Conservation (phyloP, 2,113 vertebrate species). For the Athene noctua region DNA sequence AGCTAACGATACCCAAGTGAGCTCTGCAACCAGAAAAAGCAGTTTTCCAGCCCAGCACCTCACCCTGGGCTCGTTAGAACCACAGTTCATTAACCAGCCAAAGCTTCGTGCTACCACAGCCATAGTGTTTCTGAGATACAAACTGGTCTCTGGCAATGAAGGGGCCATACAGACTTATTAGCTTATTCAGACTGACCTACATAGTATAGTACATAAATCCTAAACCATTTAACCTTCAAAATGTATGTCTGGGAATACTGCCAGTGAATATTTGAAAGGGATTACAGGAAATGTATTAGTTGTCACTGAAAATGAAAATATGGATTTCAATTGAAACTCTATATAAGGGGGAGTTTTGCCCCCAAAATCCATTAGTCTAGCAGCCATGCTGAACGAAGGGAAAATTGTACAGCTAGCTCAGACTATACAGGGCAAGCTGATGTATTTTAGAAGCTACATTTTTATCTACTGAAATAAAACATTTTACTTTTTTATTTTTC, state of each 20-base stretch:
- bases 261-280: conserved; percentile 32
- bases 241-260: background rate
- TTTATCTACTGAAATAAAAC: conserved; percentile 52
- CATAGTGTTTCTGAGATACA: background rate
- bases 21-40: background rate
- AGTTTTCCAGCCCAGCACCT: background rate
- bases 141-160: background rate
- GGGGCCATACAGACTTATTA: background rate
- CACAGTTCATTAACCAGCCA: background rate
- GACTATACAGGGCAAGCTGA: background rate
- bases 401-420: conserved; percentile 5
- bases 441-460: conserved; percentile 14
- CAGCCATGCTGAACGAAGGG: background rate
- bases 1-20: background rate
- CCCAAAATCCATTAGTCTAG: background rate
- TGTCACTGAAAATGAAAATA: conserved; percentile 54
- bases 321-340: conserved; percentile 21
- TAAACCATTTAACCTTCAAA: conserved; percentile 43
- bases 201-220: conserved; percentile 11
- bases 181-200: background rate
- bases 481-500: conserved; percentile 37
- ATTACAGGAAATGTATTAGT: conserved; percentile 34
- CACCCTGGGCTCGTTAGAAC: background rate
- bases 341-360: background rate
- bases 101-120: background rate